Evolutionary conservation across 1,140 invertebrate genomes (phyloP), one percentile per base, ranked within the genome.

Genomic region (Trachymyrmex cornetzi): DNA sequence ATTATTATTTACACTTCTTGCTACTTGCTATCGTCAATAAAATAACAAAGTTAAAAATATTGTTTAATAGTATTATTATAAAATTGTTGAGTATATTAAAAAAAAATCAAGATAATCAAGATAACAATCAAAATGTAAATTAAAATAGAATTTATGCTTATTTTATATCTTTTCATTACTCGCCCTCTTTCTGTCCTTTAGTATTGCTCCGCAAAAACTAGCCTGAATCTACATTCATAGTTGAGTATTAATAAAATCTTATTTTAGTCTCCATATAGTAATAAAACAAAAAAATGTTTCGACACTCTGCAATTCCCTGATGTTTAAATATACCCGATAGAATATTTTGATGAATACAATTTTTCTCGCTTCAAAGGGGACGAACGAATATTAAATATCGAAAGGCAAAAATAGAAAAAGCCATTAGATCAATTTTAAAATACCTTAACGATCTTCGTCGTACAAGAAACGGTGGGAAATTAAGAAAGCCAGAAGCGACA

Each of bases 321-420:
- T 67, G n/a, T 80, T 67, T 4, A 64, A 57, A 69, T 38, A 69
- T 38, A 55, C 0, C n/a, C n/a, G 9, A 67, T 30, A 27, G 22
- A 69, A 66, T 44, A 59, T 19, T 64, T 48, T n/a, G 14, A 30
- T 12, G 7, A 19, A 22, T 30, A 67, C 19, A 1, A 1, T 53
- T 53, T 67, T 3, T 19, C 12, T 24, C 59, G 24, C 24, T 50
- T 79, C 24, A 30, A 30, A 64, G 2, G 3, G 22, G 12, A 19
- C 19, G 27, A 79, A 63, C 6, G n/a, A 80, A 67, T 44, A 59
- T 72, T 72, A 59, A 74, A 48, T 72, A 61, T 69, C 44, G n/a
- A 55, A 80, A 16, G 16, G n/a, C 7, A n/a, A 67, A 38, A 67
- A 38, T 55, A 24, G 19, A 0, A 16, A 61, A 27, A 59, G 24